These are phyloP conservation scores for Harmothoe impar DNA, from an alignment of 2,888 invertebrate species.

Conservation along the genomic window DNA sequence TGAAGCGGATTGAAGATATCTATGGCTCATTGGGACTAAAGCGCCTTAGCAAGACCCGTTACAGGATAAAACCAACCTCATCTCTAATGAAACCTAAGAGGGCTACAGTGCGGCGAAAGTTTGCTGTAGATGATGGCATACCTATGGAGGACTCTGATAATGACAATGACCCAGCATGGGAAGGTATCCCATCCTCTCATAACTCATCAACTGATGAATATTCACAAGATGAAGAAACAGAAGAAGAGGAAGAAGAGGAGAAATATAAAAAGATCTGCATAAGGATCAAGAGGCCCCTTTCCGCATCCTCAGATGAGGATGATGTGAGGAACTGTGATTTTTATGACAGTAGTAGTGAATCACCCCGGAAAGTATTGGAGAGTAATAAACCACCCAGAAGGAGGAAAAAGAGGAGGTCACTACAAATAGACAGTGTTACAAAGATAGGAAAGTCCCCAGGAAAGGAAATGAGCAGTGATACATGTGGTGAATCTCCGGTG, in stretches of 20 bases:
- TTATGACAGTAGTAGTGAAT: not conserved
- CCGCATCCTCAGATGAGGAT: conserved; percentile 8
- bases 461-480: not conserved
- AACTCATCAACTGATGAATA: not conserved
- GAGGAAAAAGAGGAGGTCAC: too few species aligned
- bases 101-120: not conserved
- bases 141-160: not conserved
- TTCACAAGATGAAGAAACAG: not conserved
- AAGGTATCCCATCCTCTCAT: not conserved
- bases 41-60: not conserved
- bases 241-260: not conserved
- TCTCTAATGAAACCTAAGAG: not conserved
- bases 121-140: not conserved
- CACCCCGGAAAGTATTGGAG: not conserved
- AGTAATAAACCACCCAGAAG: too few species aligned
- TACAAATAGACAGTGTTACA: too few species aligned
- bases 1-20: not conserved
- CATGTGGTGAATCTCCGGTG: not conserved
- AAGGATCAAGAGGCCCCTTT: not conserved
- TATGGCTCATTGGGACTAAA: not conserved
- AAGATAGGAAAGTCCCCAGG: too few species aligned
- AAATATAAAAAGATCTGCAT: too few species aligned
- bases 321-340: not conserved
- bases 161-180: not conserved
- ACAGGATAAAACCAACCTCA: not conserved